Base-by-base conservation (phyloP, 2,797 vertebrate genomes). In the Mionectes olivaceus region DNA sequence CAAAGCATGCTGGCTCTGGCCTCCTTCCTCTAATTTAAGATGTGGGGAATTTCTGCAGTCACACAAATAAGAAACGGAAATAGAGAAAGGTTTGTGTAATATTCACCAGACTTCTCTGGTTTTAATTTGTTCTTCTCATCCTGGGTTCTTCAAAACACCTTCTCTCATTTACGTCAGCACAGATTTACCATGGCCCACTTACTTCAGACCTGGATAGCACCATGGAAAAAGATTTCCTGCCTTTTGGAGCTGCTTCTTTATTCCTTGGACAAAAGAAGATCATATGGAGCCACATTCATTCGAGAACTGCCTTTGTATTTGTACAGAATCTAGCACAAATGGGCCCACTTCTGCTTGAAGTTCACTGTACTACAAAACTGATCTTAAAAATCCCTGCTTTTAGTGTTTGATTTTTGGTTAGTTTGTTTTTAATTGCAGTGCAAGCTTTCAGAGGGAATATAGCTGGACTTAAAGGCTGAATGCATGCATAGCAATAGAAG, bases 111-210 rank as follows among this genome's bases (percentile, higher is more conserved):
- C 41, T 74, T 56, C 64, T 95, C 89, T 92, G 91, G 60, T 94
- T 97, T 94, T 91, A 81, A 95, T 95, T 94, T 95, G 85, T 75
- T 57, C 60, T 96, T 41, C 46, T 60, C 70, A 35, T 64, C 67
- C 64, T 57, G 82, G 33, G 55, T 53, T 90, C 93, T 95, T 94
- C 87, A 84, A 83, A 96, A 96, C 94, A 96, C 93, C 94, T 96
- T 91, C 82, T 68, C 49, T 87, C 67, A 80, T 95, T 94, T 76
- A 94, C 41, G 74, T 97, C 95, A 96, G 83, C 49, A 11, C 19
- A 70, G 91, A 94, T 94, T 90, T 96, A 93, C 95, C 93, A 97
- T 78, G 94, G 91, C 95, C 83, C 85, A 41, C 71, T 94, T 94
- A 94, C 91, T 94, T 88, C 88, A 95, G 85, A 84, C 80, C 93